Evolutionary conservation across 2,888 invertebrate genomes (phyloP).

Genomic region (Lithophane semibrunnea): DNA sequence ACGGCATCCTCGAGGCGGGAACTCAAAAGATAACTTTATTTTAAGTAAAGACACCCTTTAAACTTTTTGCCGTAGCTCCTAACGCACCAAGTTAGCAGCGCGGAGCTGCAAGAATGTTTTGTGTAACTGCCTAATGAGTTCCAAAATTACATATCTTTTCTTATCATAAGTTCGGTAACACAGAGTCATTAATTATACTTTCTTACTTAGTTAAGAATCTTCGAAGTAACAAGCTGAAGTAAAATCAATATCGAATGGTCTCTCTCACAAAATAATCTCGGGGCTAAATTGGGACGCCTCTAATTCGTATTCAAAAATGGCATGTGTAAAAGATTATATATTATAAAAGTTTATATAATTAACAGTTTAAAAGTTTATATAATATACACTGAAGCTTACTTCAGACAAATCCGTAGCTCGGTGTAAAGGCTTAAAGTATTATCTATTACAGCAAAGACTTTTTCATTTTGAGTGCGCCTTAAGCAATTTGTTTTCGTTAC

Average conservation of each 20-base stretch:
- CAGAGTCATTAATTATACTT: constrained; percentile 54
- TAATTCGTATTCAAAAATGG: constrained; percentile 37
- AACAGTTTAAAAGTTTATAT: constrained; percentile 55
- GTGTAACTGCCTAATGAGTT: constrained; percentile 52
- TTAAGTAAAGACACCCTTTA: constrained; percentile 18
- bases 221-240: constrained; percentile 44
- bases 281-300: constrained; percentile 12
- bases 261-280: constrained; percentile 34
- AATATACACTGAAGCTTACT: constrained; percentile 34
- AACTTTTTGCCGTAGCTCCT: constrained; percentile 50
- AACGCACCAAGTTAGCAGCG: constrained; percentile 43
- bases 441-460: constrained; percentile 70
- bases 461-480: constrained; percentile 68
- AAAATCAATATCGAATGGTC: constrained; percentile 54
- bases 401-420: constrained; percentile 56
- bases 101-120: constrained; percentile 52
- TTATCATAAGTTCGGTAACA: constrained; percentile 49
- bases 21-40: constrained; percentile 54
- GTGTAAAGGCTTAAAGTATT: constrained; percentile 69
- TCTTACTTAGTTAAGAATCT: constrained; percentile 45
- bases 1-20: constrained; percentile 32
- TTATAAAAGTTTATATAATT: constrained; percentile 54
- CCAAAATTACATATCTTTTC: constrained; percentile 53
- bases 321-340: too few relatives aligned
- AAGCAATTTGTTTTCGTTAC: constrained; percentile 74